phyloP scores from a whole-genome alignment of 2,888 invertebrate species.

The Perizoma affinitatum region DNA sequence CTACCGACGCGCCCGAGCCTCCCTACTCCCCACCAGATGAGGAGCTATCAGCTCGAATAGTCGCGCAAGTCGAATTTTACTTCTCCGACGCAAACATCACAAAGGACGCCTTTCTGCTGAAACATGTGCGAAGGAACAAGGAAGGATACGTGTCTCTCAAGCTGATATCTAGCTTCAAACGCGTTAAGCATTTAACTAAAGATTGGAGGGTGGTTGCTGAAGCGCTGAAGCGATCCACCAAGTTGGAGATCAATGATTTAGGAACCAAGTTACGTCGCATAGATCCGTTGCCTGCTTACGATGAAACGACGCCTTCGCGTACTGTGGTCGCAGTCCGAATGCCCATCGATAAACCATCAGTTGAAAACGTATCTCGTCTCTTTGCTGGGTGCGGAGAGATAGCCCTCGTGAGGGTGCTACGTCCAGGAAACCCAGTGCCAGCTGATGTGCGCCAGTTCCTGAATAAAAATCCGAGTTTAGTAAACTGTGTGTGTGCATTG shows the following conservation, averaged over 20 bases:
- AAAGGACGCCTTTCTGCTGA: constrained; percentile 97
- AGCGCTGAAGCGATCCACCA: constrained; percentile 90
- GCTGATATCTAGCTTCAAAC: constrained; percentile 96
- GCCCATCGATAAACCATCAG: constrained; percentile 92
- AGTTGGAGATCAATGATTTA: constrained; percentile 94
- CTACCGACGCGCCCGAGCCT: constrained; percentile 82
- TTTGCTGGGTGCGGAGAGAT: constrained; percentile 96
- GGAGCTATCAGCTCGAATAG: constrained; percentile 90
- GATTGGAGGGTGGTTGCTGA: constrained; percentile 97
- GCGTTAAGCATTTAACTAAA: constrained; percentile 96
- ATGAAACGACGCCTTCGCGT: constrained; percentile 96
- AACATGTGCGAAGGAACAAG: constrained; percentile 97
- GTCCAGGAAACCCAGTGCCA: constrained; percentile 95
- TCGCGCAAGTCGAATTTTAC: constrained; percentile 96
- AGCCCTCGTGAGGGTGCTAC: constrained; percentile 92
- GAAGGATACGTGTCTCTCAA: constrained; percentile 98
- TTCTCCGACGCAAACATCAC: constrained; percentile 97
- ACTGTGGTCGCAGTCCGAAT: constrained; percentile 95
- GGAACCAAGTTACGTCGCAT: constrained; percentile 95
- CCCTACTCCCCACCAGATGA: constrained; percentile 89
- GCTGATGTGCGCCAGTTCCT: constrained; percentile 96
- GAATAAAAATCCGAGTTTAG: constrained; percentile 94
- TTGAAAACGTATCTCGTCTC: constrained; percentile 95
- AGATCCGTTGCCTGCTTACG: constrained; percentile 93
- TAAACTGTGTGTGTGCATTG: constrained; percentile 93